phyloP scores from a whole-genome alignment of 2,888 invertebrate species.

The Callimorpha dominula region DNA sequence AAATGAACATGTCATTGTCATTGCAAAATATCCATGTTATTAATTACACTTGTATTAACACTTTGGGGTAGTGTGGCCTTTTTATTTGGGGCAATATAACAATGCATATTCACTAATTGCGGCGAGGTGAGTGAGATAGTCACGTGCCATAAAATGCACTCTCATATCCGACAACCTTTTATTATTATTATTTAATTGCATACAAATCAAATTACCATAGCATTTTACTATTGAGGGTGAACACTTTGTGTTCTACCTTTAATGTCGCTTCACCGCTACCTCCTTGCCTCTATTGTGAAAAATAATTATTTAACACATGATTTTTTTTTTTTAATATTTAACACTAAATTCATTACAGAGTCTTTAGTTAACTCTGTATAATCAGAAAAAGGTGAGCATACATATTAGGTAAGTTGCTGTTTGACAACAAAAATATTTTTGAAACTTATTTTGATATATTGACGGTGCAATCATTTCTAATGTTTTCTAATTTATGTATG shows the following conservation, averaged over 20 bases:
- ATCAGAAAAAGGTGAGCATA: background rate
- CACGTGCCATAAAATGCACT: constrained; percentile 53
- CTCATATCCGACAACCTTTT: constrained; percentile 52
- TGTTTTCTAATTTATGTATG: background rate
- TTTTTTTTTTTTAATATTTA: background rate
- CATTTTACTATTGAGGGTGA: constrained; percentile 11
- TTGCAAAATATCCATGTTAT: background rate
- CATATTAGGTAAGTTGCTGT: background rate
- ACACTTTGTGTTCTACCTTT: constrained; percentile 2
- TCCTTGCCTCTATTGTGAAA: background rate
- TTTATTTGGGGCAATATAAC: background rate
- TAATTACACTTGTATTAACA: background rate
- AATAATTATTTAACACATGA: background rate
- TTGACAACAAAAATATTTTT: background rate
- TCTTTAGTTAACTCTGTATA: background rate
- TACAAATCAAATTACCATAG: constrained; percentile 31
- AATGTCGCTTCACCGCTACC: background rate
- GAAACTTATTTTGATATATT: background rate
- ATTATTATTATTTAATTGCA: constrained; percentile 43
- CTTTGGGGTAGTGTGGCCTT: background rate
- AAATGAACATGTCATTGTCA: background rate
- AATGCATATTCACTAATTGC: constrained; percentile 23
- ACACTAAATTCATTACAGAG: background rate
- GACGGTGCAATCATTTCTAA: background rate
- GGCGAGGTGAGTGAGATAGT: constrained; percentile 35